Percentiles rank a stretch among this genome's conserved stretches.
phyloP scores from a whole-genome alignment of 2,888 invertebrate genomes.

The Venustoraphidia nigricollis region DNA sequence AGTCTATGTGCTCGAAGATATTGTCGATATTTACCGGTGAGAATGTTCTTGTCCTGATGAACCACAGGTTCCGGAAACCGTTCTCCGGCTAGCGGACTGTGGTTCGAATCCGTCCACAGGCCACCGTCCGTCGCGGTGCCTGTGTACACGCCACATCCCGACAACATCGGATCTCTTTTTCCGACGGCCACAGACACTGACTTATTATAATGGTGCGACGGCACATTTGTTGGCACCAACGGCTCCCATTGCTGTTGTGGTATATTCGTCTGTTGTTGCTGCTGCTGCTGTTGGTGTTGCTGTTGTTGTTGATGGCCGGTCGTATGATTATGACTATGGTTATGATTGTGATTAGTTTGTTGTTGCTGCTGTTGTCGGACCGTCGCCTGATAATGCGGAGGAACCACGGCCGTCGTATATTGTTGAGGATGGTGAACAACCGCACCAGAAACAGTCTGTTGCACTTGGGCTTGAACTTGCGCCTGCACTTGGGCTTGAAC shows the following conservation, averaged over 20 bases:
- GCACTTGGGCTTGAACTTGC: neutral
- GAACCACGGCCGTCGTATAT: neutral
- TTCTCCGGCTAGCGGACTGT: constrained; percentile 23
- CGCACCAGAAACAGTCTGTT: neutral
- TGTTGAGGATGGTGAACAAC: neutral
- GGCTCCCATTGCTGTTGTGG: constrained; percentile 13
- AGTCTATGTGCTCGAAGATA: constrained; percentile 39
- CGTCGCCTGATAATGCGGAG: constrained; percentile 4
- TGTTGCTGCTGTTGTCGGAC: constrained; percentile 15
- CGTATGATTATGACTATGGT: constrained; percentile 5
- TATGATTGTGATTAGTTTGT: constrained; percentile 1
- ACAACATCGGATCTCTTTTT: constrained; percentile 15
- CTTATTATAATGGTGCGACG: constrained; percentile 11
- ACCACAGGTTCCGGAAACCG: constrained; percentile 4
- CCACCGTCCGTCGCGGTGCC: constrained; percentile 22
- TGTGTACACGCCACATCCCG: constrained; percentile 19
- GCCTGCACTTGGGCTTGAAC: neutral
- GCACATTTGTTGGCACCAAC: constrained; percentile 16
- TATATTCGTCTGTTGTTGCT: constrained; percentile 9
- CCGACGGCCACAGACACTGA: constrained; percentile 5
- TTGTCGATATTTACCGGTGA: constrained; percentile 40
- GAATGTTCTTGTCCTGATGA: constrained; percentile 20
- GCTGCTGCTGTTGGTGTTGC: constrained; percentile 20
- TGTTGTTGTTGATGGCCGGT: constrained; percentile 12
- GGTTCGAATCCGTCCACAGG: constrained; percentile 26